These are phyloP conservation scores for Chalcis sispes DNA, from an alignment of 2,888 invertebrate species.

Conservation along the genomic window DNA sequence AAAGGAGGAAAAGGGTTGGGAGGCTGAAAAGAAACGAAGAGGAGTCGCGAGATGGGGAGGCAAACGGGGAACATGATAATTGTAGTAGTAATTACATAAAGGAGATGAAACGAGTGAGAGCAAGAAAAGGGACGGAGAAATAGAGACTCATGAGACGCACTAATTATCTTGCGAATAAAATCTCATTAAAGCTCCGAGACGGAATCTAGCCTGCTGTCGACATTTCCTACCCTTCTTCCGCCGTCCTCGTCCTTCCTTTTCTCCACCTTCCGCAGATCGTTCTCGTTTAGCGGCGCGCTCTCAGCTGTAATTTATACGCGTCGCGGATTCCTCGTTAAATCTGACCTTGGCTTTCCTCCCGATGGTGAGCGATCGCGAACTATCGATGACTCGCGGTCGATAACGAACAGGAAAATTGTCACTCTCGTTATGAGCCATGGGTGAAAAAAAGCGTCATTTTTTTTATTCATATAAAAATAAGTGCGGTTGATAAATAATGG, in stretches of 20 bases:
- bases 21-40: neutral
- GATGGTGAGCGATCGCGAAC: slow-evolving; percentile 9
- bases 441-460: neutral
- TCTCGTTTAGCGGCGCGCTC: slow-evolving; percentile 38
- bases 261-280: slow-evolving; percentile 3
- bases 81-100: slow-evolving; percentile 66
- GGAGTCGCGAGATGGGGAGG: neutral
- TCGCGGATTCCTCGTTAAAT: slow-evolving; percentile 53
- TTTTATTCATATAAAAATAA: no score
- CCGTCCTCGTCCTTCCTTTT: neutral
- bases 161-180: slow-evolving; percentile 68
- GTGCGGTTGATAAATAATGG: neutral
- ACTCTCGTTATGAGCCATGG: neutral
- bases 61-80: slow-evolving; percentile 62
- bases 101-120: slow-evolving; percentile 58
- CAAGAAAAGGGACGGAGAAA: slow-evolving; percentile 51
- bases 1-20: slow-evolving; percentile 2
- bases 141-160: slow-evolving; percentile 66
- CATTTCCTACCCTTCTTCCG: slow-evolving; percentile 49
- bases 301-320: slow-evolving; percentile 49
- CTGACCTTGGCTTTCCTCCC: slow-evolving; percentile 41
- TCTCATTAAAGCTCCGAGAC: slow-evolving; percentile 65
- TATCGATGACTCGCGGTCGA: slow-evolving; percentile 18
- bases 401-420: slow-evolving; percentile 40
- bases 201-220: slow-evolving; percentile 65